phyloP scores from a whole-genome alignment of 1,140 invertebrate species.

The Eueides isabella region DNA sequence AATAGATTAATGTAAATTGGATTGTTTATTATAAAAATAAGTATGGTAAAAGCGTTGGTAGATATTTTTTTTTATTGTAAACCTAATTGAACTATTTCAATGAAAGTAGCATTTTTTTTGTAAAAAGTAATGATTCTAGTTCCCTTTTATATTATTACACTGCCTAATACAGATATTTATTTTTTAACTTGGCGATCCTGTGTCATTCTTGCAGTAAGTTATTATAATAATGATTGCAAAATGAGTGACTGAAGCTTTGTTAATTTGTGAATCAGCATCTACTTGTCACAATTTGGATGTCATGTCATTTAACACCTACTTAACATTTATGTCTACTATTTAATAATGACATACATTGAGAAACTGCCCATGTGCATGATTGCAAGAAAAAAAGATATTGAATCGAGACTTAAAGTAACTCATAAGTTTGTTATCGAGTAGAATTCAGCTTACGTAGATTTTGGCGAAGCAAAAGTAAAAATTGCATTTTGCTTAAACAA shows the following conservation, averaged over 20 bases:
- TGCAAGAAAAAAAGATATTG: constrained; percentile 51
- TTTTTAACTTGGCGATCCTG: constrained; percentile 54
- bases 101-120: neutral
- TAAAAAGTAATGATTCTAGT: neutral
- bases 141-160: constrained; percentile 20
- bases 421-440: constrained; percentile 43
- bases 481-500: constrained; percentile 41
- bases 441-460: constrained; percentile 54
- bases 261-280: constrained; percentile 44
- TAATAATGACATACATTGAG: constrained; percentile 18
- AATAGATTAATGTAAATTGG: neutral
- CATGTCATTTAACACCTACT: constrained; percentile 30
- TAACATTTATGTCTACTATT: neutral
- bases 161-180: constrained; percentile 71
- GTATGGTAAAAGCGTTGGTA: neutral
- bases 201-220: constrained; percentile 54
- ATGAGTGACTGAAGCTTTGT: constrained; percentile 49
- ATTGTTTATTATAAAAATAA: neutral
- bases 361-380: constrained; percentile 57
- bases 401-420: constrained; percentile 32
- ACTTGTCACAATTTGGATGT: constrained; percentile 28
- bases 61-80: neutral
- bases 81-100: neutral
- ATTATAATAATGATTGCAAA: constrained; percentile 45
- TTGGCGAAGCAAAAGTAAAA: constrained; percentile 41